These are phyloP conservation scores for Ceriagrion tenellum DNA, from an alignment of 2,888 invertebrate species.

Conservation along the genomic window DNA sequence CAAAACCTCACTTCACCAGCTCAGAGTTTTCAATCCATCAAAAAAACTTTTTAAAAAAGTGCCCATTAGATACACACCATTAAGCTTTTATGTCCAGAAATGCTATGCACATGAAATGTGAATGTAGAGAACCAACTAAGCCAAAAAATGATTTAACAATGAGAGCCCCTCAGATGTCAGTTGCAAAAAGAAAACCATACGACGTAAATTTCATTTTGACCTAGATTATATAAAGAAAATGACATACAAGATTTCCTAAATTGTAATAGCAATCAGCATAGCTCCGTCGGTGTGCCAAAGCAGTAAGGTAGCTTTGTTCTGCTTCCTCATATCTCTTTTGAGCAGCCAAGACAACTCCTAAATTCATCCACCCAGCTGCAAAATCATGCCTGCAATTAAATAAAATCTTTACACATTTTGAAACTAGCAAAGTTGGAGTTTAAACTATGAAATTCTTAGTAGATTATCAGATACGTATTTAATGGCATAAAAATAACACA, in stretches of 20 bases:
- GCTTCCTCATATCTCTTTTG: conserved; percentile 86
- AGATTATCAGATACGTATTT: neutral
- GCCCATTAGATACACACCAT: too few species aligned
- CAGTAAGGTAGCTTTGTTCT: conserved; percentile 88
- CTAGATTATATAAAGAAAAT: neutral
- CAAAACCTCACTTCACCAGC: too few species aligned
- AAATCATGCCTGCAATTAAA: conserved; percentile 86
- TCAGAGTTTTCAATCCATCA: too few species aligned
- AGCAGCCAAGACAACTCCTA: conserved; percentile 93
- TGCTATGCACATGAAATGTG: too few species aligned
- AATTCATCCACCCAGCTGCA: conserved; percentile 99
- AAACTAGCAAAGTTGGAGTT: conserved; percentile 5
- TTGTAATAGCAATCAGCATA: conserved; percentile 98
- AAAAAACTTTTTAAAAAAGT: too few species aligned
- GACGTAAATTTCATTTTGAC: too few species aligned
- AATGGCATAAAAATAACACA: neutral
- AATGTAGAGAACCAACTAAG: too few species aligned
- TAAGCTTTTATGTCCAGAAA: too few species aligned
- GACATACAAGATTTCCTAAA: conserved; percentile 91
- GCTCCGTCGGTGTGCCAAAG: conserved; percentile 86
- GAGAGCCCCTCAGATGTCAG: too few species aligned
- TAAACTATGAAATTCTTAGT: neutral
- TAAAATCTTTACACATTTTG: conserved; percentile 54
- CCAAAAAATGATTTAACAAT: too few species aligned
- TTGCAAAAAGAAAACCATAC: too few species aligned